phyloP scores from a whole-genome alignment of 2,797 vertebrate genomes.

The Myiotriccus ornatus region DNA sequence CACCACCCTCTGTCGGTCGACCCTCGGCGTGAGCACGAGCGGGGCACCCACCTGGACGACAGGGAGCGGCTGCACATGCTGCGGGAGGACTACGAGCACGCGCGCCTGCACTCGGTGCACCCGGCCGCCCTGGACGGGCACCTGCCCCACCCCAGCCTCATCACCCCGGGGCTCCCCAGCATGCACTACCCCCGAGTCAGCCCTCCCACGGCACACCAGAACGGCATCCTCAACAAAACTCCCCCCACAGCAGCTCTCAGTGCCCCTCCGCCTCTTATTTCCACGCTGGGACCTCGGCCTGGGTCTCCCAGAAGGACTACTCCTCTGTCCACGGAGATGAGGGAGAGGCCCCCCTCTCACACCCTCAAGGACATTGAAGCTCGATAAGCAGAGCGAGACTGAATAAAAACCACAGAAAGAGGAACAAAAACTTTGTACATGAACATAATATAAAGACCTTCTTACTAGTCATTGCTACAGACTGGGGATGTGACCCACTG shows the following conservation, averaged over 20 bases:
- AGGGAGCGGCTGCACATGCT: conserved; percentile 91
- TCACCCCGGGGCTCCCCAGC: conserved; percentile 90
- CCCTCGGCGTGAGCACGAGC: conserved; percentile 89
- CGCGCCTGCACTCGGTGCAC: conserved; percentile 80
- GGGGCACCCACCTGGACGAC: conserved; percentile 86
- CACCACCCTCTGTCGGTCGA: conserved; percentile 84
- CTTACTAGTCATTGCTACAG: conserved; percentile 46
- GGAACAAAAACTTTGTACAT: conserved; percentile 58
- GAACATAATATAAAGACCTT: conserved; percentile 61
- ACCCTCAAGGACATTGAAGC: conserved; percentile 97
- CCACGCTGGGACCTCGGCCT: conserved; percentile 86
- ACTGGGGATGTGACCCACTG: conserved; percentile 63
- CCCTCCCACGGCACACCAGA: conserved; percentile 88
- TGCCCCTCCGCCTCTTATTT: conserved; percentile 93
- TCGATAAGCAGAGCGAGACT: conserved; percentile 79
- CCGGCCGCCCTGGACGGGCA: conserved; percentile 86
- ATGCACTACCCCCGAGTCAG: conserved; percentile 96
- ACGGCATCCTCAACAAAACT: conserved; percentile 91
- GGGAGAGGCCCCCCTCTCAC: conserved; percentile 90
- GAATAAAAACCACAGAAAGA: conserved; percentile 14
- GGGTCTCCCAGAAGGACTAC: conserved; percentile 95
- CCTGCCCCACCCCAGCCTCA: conserved; percentile 86
- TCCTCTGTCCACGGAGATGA: conserved; percentile 88
- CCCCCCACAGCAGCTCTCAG: conserved; percentile 92
- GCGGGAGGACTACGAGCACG: conserved; percentile 91